A percentile compares a stretch with the other conserved stretches of the same genome.
phyloP scores from a whole-genome alignment of 1,140 invertebrate genomes.

The fruit fly (Drosophila melanogaster) region DNA sequence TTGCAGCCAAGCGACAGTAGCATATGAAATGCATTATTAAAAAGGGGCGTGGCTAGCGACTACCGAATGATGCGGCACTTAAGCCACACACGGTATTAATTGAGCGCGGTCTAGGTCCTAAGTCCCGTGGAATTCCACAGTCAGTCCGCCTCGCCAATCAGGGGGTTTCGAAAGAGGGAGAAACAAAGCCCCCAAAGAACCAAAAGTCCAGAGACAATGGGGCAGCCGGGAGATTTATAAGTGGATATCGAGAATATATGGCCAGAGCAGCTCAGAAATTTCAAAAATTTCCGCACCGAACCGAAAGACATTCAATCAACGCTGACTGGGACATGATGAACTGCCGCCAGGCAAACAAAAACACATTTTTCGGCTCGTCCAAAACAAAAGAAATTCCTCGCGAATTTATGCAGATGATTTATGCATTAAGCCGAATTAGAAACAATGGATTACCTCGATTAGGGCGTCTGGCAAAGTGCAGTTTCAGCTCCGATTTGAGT shows the following conservation, averaged over 20 bases:
- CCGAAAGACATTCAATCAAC: slow-evolving; percentile 70
- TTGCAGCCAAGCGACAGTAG: slow-evolving; percentile 7
- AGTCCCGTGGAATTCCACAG: slow-evolving; percentile 15
- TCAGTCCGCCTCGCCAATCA: slow-evolving; percentile 1
- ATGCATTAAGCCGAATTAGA: slow-evolving; percentile 54
- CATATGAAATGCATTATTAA: slow-evolving; percentile 1
- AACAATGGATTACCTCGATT: slow-evolving; percentile 35
- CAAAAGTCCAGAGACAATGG: slow-evolving; percentile 50
- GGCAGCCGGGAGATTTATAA: slow-evolving; percentile 58
- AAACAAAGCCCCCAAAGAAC: slow-evolving; percentile 5
- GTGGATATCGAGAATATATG: slow-evolving; percentile 35
- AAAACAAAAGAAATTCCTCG: slow-evolving; percentile 75
- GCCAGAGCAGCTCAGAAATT: slow-evolving; percentile 50
- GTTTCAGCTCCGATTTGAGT: slow-evolving; percentile 2
- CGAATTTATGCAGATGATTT: slow-evolving; percentile 83
- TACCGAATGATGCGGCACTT: slow-evolving; percentile 67
- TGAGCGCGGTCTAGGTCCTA: slow-evolving; percentile 34
- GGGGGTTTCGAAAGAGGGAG: slow-evolving; percentile 1
- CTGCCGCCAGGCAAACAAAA: slow-evolving; percentile 61
- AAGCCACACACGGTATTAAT: slow-evolving; percentile 52
- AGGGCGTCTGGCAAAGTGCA: not conserved
- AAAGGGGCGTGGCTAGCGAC: slow-evolving; percentile 39
- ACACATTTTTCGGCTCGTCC: slow-evolving; percentile 3
- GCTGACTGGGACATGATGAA: slow-evolving; percentile 60
- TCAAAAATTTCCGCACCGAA: slow-evolving; percentile 54